phyloP scores from a whole-genome alignment of 2,113 vertebrate species.

The Abramis brama region DNA sequence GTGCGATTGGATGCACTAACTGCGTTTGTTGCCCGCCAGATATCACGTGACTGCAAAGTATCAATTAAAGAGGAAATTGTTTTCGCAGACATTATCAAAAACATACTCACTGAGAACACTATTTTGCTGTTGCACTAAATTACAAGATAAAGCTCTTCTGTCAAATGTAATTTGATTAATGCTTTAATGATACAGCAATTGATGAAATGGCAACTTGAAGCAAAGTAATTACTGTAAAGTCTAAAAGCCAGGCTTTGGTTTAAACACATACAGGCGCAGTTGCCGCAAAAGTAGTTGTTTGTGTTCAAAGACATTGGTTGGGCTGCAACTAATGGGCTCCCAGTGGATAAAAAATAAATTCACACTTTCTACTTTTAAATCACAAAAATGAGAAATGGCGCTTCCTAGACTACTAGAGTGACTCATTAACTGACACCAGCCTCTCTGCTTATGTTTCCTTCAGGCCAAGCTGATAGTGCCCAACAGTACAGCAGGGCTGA shows the following conservation, averaged over 20 bases:
- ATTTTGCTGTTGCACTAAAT: not conserved
- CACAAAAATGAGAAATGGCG: conserved; percentile 9
- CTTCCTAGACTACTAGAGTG: not conserved
- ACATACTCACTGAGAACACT: conserved; percentile 10
- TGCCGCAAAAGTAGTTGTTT: not conserved
- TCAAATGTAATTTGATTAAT: not conserved
- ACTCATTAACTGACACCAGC: conserved; percentile 41
- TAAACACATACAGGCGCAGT: not conserved
- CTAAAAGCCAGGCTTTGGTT: not conserved
- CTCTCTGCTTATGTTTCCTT: conserved; percentile 55
- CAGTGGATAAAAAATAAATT: not conserved
- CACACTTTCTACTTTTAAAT: conserved; percentile 20
- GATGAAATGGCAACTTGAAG: not conserved
- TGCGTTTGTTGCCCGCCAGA: no score
- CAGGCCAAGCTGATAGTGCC: conserved; percentile 94
- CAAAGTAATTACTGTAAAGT: conserved; percentile 7
- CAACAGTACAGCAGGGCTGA: conserved; percentile 91
- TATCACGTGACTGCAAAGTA: no score
- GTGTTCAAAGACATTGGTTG: conserved; percentile 12
- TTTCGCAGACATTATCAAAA: conserved; percentile 22
- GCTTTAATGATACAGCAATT: conserved; percentile 1
- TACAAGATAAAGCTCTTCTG: conserved; percentile 13
- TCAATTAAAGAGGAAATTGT: conserved; percentile 18
- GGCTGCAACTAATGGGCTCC: not conserved
- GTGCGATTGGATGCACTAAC: no score